Evolutionary conservation across 2,888 invertebrate genomes (phyloP), one percentile per base, ranked within the genome.

Genomic region (Hofmannophila pseudospretella): DNA sequence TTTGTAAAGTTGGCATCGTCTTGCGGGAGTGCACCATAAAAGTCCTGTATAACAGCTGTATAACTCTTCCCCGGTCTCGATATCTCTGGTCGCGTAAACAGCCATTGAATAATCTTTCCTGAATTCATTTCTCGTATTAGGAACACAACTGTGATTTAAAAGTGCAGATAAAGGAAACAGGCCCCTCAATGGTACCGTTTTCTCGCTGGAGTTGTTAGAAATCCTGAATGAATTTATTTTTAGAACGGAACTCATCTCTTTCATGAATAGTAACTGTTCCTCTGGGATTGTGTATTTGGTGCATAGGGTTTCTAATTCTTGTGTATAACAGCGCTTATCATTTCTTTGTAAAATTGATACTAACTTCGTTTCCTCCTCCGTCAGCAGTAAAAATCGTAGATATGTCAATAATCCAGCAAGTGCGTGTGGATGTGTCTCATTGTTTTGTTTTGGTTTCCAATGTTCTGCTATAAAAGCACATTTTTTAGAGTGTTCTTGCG

Each of bases 211-310:
- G 22, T 51, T 53, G 16, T 53, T 70, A 30, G 84, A 67, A 38
- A 85, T 89, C 69, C 92, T 90, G 57, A 91, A 93, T 1, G 92
- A 89, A 56, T 92, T 92, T 16, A 90, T 88, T 65, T 91, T 91
- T 56, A 92, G 65, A 23, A 89, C 79, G 9, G 82, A 73, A 57
- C 89, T 88, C 8, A 89, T 82, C 12, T 60, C 60, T 34, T 74
- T 69, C 69, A 93, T 87, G 39, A 89, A 84, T 20, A 70, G 45
- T 41, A 88, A 74, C 27, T 92, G 90, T 8, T 88, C 73, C 12
- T 77, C 57, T 2, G 73, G 73, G 37, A 91, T 72, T 16, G 65
- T 47, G 40, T 82, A 81, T 41, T 55, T 61, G 10, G 69, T 66
- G 51, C 79, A 80, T 28, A 91, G 54, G 11, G 72, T 46, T 32